Base-by-base conservation (phyloP, 2,888 invertebrate species). In the Eupithecia pulchellata region DNA sequence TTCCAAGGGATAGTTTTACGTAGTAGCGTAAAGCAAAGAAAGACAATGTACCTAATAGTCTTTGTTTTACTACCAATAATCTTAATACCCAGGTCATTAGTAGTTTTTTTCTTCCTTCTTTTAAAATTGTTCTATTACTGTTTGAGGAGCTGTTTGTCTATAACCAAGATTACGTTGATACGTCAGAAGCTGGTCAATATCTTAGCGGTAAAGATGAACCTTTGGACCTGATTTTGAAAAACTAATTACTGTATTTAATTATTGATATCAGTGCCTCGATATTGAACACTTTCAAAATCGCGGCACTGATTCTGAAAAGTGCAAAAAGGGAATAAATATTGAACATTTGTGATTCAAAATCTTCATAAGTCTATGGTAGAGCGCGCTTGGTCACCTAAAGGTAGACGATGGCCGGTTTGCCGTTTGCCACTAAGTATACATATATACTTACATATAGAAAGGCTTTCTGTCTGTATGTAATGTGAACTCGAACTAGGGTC, bases 351-450 rank as follows among this genome's bases (percentile, higher is more conserved):
- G 32, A n/a, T 32, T n/a, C n/a, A 32, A n/a, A 34, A 36, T 17
- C 64, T 76, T 84, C 73, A 29, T 86, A 84, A 79, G 71, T 89
- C 89, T 89, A 76, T 88, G 86, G 58, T 84, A 66, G 52, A 78
- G 75, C 77, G 79, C 80, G 78, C 80, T 80, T 84, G 86, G 89
- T 89, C 88, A 88, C 85, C 85, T 82, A 83, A 79, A 84, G 80
- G 83, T 85, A 86, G 82, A 81, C 82, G 77, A 82, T 83, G 84
- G 86, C 87, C 87, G 87, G 89, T 89, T 88, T 79, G 82, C 82
- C 81, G 83, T 81, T 79, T 76, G 81, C 81, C 83, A 82, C 82
- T 86, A 84, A 84, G 74, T 73, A 61, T 42, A 13, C n/a, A 70
- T 76, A 77, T 66, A 47, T 47, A 47, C 57, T 68, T 75, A 76